These are phyloP conservation scores for Rhyacichthys aspro DNA, from an alignment of 2,797 vertebrate species.

Conservation along the genomic window DNA sequence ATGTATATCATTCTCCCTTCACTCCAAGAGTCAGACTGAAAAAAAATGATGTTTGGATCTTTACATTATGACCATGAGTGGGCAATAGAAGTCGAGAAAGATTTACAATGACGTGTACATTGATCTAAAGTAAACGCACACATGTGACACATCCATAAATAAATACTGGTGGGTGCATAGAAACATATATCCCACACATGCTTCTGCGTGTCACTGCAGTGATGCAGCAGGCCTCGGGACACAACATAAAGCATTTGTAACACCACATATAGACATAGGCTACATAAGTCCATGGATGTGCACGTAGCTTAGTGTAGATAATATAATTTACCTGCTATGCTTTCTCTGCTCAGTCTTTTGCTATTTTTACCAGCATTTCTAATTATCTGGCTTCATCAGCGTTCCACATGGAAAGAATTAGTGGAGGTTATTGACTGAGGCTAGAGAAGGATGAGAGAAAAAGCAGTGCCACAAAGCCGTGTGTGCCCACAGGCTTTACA, in stretches of 20 bases:
- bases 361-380: constrained; percentile 45
- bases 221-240: background rate
- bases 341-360: background rate
- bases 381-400: constrained; percentile 30
- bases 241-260: background rate
- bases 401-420: constrained; percentile 29
- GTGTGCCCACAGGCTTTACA: constrained; percentile 22
- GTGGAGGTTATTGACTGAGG: constrained; percentile 4
- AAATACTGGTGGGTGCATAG: too few species aligned
- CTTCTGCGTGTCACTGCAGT: too few species aligned
- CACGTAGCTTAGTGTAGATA: constrained; percentile 17
- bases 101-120: too few species aligned
- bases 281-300: constrained; percentile 7
- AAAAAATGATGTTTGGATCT: too few species aligned
- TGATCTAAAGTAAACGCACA: too few species aligned
- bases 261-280: too few species aligned
- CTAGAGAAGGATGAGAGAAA: constrained; percentile 4
- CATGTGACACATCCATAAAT: too few species aligned
- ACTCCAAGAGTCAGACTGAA: too few species aligned
- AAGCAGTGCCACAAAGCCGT: background rate
- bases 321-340: constrained; percentile 30
- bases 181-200: too few species aligned
- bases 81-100: too few species aligned
- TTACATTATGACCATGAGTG: too few species aligned
- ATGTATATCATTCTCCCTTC: too few species aligned